Conservation (phyloP, 2,888 invertebrate species). For the Anagyrus pseudococci region DNA sequence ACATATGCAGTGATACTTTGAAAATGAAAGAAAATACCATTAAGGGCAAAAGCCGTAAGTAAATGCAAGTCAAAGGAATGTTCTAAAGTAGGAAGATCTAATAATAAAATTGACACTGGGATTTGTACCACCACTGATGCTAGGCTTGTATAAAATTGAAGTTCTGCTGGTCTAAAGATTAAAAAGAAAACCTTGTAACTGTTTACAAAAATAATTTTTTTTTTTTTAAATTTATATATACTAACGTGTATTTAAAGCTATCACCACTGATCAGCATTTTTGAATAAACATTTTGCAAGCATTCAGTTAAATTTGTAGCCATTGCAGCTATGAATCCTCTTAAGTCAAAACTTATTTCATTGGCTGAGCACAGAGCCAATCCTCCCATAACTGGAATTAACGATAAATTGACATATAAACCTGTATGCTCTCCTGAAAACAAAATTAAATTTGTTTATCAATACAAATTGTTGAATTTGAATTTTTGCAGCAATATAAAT, state of each 20-base stretch:
- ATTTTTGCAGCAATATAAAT: conserved; percentile 40
- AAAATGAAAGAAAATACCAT: conserved; percentile 80
- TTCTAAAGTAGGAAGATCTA: conserved; percentile 67
- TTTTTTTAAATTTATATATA: conserved; percentile 41
- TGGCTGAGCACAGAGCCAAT: conserved; percentile 76
- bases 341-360: conserved; percentile 77
- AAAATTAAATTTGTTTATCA: background rate
- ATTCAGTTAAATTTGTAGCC: conserved; percentile 81
- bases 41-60: conserved; percentile 69
- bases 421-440: conserved; percentile 69
- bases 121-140: conserved; percentile 77
- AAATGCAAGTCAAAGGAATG: conserved; percentile 64
- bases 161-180: conserved; percentile 72
- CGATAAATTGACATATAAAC: conserved; percentile 73
- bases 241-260: conserved; percentile 77
- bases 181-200: conserved; percentile 1
- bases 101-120: conserved; percentile 72
- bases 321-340: conserved; percentile 77
- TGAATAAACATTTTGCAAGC: conserved; percentile 80
- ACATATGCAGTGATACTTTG: conserved; percentile 83
- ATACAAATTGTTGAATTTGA: conserved; percentile 6
- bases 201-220: background rate
- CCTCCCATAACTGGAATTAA: conserved; percentile 81
- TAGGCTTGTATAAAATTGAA: conserved; percentile 80
- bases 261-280: conserved; percentile 79